Base-by-base conservation (phyloP, 2,888 invertebrate genomes). In the Drosophila bunnanda region DNA sequence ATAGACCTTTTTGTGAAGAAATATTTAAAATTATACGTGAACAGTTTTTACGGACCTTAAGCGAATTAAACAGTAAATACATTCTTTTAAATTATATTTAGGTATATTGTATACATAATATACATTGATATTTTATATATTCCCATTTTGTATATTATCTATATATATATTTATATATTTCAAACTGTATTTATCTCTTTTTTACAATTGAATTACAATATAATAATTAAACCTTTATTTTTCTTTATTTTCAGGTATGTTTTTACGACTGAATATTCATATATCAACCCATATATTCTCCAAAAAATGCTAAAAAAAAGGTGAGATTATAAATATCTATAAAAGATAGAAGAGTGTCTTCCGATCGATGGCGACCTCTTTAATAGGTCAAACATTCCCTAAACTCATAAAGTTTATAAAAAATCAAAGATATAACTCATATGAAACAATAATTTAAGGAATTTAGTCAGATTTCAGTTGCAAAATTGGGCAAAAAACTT, bases 161-260 rank as follows among this genome's bases (percentile, higher is more conserved):
- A 25, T 25, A 25, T 25, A 25, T 25, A 25, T 25, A 25, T 25
- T 4, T 25, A 17, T 17, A 17, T n/a, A 39, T n/a, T 6, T 20
- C 25, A 4, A 25, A 6, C 4, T 25, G 9, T 6, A 15, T 15
- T 20, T 13, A 8, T 13, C 7, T 8, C 12, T 8, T 12, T 20
- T 41, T 1, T 28, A 28, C n/a, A 30, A 17, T 17, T 17, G 6
- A 46, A 30, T 17, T 7, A 17, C 3, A 8, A 30, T 20, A 17
- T 50, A 32, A 50, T 50, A 8, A 13, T 20, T 13, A 2, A 48
- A 13, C 4, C 1, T 10, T 4, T 13, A n/a, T 52, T 28, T 20
- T 39, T 1, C 4, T 54, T 38, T 34, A 17, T 8, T 60, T 60
- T 7, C 60, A 60, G 56, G 60, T 60, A 60, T 56, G 60, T 60